phyloP scores from a whole-genome alignment of 2,113 vertebrate genomes.

The Helogale parvula region DNA sequence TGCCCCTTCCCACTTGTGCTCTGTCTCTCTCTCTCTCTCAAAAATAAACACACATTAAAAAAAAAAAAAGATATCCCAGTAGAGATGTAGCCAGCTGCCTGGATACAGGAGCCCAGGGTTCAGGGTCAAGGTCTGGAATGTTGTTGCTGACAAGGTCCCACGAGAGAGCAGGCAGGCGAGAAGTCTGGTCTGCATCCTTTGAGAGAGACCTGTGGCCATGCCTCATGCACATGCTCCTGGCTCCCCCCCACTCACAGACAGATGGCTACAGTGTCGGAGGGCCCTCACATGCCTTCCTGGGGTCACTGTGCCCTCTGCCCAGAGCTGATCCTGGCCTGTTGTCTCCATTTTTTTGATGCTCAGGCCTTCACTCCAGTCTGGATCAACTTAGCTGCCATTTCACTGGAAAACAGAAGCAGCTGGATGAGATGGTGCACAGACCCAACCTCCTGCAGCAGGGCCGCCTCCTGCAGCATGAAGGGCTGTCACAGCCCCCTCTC shows the following conservation, averaged over 20 bases:
- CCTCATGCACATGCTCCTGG: not conserved
- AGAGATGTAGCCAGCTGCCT: not conserved
- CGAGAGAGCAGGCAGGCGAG: not conserved
- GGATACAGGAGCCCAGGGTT: not conserved
- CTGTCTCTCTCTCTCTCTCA: too few species aligned
- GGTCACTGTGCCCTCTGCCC: not conserved
- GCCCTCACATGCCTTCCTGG: not conserved
- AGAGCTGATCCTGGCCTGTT: not conserved
- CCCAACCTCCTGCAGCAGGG: not conserved
- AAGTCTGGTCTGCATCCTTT: too few species aligned
- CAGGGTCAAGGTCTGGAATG: not conserved
- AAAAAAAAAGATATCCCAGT: not conserved
- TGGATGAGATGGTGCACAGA: not conserved
- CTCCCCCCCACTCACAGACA: not conserved
- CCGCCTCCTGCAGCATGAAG: not conserved
- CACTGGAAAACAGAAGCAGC: not conserved
- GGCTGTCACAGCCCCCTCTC: too few species aligned
- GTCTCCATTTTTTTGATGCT: not conserved
- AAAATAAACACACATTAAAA: too few species aligned
- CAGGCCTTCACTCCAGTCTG: not conserved
- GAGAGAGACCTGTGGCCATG: not conserved
- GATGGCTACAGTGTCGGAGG: not conserved
- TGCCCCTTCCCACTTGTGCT: too few species aligned
- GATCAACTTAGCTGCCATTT: not conserved
- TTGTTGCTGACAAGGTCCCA: not conserved